Conservation (phyloP, 2,797 vertebrate species). For the Acrossocheilus wenchowensis region DNA sequence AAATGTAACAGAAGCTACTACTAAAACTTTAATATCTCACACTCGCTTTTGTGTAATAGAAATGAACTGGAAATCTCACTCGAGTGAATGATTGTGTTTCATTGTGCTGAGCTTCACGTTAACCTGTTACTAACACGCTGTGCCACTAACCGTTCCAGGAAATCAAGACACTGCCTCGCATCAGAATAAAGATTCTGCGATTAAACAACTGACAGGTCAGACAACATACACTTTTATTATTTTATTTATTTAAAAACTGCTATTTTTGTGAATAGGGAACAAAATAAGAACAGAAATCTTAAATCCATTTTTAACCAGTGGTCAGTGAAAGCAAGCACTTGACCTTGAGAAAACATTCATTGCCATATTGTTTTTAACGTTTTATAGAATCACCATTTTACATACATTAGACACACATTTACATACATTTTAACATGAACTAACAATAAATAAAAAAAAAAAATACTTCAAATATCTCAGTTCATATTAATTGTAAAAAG, state of each 20-base stretch:
- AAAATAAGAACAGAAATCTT: neutral
- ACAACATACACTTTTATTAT: neutral
- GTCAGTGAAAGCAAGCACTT: neutral
- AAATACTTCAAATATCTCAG: no score
- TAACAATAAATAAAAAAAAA: no score
- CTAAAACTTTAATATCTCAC: neutral
- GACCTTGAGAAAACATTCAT: neutral
- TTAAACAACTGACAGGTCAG: neutral
- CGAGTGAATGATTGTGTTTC: neutral
- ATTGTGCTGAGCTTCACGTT: conserved; percentile 9
- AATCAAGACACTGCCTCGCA: neutral
- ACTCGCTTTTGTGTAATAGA: neutral
- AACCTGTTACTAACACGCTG: conserved; percentile 51
- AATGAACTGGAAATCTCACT: neutral
- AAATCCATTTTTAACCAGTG: neutral
- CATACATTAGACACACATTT: no score
- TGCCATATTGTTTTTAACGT: neutral
- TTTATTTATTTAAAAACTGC: no score
- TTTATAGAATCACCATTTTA: neutral
- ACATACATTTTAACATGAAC: no score
- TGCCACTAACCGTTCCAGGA: conserved; percentile 43
- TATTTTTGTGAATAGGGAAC: neutral
- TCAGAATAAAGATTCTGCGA: neutral
- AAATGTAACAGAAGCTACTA: neutral
- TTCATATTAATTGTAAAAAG: no score